These are phyloP conservation scores for Tachysurus fulvidraco DNA, from an alignment of 2,113 vertebrate species.

Conservation along the genomic window DNA sequence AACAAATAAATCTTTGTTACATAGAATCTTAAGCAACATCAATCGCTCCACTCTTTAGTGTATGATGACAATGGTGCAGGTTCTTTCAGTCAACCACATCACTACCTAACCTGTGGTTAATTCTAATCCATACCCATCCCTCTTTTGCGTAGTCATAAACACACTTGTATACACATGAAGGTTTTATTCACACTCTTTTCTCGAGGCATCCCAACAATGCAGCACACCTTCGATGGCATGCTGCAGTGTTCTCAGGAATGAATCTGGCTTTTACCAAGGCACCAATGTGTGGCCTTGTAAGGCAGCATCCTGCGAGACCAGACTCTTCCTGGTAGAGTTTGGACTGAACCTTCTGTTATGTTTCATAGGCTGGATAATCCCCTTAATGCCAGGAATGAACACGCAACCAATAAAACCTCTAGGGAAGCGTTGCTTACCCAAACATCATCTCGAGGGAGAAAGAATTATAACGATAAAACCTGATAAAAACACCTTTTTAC, in stretches of 20 bases:
- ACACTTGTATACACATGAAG: background rate
- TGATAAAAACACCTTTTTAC: background rate
- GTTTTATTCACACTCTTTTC: background rate
- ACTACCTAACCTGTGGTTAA: background rate
- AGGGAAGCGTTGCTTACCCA: background rate
- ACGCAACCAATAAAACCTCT: slow-evolving; percentile 20
- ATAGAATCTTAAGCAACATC: background rate
- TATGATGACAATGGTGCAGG: background rate
- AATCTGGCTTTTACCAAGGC: slow-evolving; percentile 12
- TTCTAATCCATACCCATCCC: background rate
- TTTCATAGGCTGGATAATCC: slow-evolving; percentile 1
- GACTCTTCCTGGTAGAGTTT: slow-evolving; percentile 8
- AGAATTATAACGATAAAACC: background rate
- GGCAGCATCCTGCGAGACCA: slow-evolving; percentile 5
- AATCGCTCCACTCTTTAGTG: too few relatives aligned
- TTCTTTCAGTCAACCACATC: background rate
- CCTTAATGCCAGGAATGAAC: background rate
- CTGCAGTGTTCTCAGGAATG: slow-evolving; percentile 6
- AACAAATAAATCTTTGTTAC: background rate
- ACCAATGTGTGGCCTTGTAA: slow-evolving; percentile 24
- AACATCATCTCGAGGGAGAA: background rate
- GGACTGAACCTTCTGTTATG: background rate
- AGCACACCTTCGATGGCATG: slow-evolving; percentile 20
- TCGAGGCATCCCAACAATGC: slow-evolving; percentile 17
- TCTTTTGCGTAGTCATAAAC: background rate